Base-by-base conservation (phyloP, 2,113 vertebrate species). In the Platysteira castanea region DNA sequence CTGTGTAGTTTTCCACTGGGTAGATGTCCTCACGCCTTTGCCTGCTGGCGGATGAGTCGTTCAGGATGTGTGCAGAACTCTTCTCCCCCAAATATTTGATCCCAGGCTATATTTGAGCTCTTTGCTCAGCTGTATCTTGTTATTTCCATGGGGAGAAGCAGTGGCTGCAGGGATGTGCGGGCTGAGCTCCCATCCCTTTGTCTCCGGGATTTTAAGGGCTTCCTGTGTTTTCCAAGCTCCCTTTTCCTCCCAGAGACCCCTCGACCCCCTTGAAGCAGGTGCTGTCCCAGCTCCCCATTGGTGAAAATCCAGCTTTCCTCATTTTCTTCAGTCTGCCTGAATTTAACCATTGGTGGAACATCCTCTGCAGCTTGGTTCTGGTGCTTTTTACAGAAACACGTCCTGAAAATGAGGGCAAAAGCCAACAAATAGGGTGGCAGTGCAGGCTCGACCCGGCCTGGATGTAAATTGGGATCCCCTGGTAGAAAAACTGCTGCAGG, bases 101-200 rank as follows among this genome's bases (percentile, higher is more conserved):
- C 46, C 63, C n/a, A 22, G 20, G 9, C 4, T 79, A 1, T 67
- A 22, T 60, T 73, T 64, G 13, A 76, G 83, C 15, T n/a, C n/a
- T 56, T 54, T 67, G 35, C 68, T 93, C 13, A 9, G 57, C 77
- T 24, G 4, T 35, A 3, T 37, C 54, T 44, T 27, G 37, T n/a
- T 31, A 2, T 46, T 65, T 19, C 57, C 1, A 0, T 74, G 57
- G 31, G 1, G 3, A 57, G 56, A 53, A 70, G 28, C 3, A 19
- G 37, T 20, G 17, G 37, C 79, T 1, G 1, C 52, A 31, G 77
- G 87, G 31, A 11, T 37, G 57, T 50, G 26, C 7, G 27, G 59
- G 12, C 61, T 80, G 41, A 76, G 61, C 60, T 84, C 64, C 37
- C 11, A 6, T 73, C 63, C 37, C 31, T 75, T 94, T 31, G 22